These are phyloP conservation scores for Mamestra configurata DNA, from an alignment of 1,140 invertebrate genomes.

Conservation along the genomic window DNA sequence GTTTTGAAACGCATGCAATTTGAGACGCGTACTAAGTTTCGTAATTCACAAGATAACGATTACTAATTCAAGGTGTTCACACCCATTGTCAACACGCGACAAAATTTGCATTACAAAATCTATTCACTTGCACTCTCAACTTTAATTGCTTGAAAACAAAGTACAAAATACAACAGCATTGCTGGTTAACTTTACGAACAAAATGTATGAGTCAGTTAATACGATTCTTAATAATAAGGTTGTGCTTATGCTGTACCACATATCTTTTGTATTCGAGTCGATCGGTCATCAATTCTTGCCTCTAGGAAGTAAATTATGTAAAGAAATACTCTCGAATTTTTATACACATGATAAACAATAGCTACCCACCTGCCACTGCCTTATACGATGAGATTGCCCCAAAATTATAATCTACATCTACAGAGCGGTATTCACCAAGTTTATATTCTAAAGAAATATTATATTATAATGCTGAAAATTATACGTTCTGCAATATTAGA, in stretches of 20 bases:
- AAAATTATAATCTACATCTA: constrained; percentile 31
- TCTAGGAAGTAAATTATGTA: constrained; percentile 61
- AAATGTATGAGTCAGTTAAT: constrained; percentile 61
- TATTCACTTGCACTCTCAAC: constrained; percentile 25
- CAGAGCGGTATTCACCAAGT: constrained; percentile 34
- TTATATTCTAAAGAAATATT: constrained; percentile 15
- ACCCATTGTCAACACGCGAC: constrained; percentile 20
- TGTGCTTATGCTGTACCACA: constrained; percentile 77
- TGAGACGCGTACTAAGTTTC: constrained; percentile 2
- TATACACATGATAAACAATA: constrained; percentile 59
- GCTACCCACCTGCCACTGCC: constrained; percentile 61
- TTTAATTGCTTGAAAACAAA: constrained; percentile 74
- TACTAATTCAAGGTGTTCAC: not conserved
- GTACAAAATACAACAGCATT: constrained; percentile 78
- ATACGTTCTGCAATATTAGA: constrained; percentile 26
- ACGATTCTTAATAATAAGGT: constrained; percentile 70
- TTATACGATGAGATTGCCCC: constrained; percentile 41
- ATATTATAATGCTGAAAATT: constrained; percentile 28
- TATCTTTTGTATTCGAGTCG: constrained; percentile 66
- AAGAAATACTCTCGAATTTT: constrained; percentile 66
- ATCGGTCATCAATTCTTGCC: constrained; percentile 70
- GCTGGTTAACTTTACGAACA: constrained; percentile 66
- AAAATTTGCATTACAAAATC: constrained; percentile 2
- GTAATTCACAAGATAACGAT: not conserved
- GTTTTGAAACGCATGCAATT: constrained; percentile 23